These are phyloP conservation scores for Myotis vivesi DNA, from an alignment of 2,797 vertebrate genomes.

Conservation along the genomic window DNA sequence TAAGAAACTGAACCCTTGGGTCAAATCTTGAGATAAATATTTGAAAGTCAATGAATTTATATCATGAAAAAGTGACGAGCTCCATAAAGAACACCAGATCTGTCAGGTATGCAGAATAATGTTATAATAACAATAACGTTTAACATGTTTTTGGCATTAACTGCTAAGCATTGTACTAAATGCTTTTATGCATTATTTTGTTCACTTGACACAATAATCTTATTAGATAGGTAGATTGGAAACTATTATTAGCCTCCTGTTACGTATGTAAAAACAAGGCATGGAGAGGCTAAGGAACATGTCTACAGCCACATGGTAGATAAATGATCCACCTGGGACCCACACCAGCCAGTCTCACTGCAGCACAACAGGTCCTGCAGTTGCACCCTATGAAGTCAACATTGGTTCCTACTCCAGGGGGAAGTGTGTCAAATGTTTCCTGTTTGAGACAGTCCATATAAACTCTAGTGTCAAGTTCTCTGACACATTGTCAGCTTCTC, in stretches of 20 bases:
- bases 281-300: background rate
- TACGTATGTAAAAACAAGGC: background rate
- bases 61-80: background rate
- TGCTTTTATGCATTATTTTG: background rate
- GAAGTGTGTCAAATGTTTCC: background rate
- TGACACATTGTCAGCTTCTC: background rate
- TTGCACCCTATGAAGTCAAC: background rate
- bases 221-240: background rate
- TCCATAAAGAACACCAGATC: background rate
- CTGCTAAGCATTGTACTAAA: background rate
- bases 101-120: background rate
- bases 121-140: background rate
- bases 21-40: background rate
- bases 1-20: background rate
- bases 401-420: background rate
- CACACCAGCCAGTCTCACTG: background rate
- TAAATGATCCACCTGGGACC: background rate
- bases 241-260: background rate
- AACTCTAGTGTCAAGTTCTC: background rate
- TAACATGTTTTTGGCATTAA: background rate
- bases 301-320: background rate
- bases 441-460: background rate
- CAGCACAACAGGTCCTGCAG: background rate
- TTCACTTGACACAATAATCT: background rate
- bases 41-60: background rate